phyloP scores from a whole-genome alignment of 2,113 vertebrate genomes.

The Vicugna pacos region DNA sequence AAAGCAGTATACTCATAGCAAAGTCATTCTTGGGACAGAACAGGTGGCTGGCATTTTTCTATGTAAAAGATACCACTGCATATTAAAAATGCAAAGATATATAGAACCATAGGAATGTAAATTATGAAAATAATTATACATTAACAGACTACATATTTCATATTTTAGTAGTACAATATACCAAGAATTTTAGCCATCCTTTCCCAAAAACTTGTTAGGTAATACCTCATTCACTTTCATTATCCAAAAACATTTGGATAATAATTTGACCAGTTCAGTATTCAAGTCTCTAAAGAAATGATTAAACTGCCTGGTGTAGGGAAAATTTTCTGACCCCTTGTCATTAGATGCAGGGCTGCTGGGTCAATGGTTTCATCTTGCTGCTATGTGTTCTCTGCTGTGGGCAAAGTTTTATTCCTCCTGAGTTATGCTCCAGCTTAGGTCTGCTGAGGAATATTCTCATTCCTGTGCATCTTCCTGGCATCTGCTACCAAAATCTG shows the following conservation, averaged over 20 bases:
- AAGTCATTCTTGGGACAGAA: not conserved
- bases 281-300: not conserved
- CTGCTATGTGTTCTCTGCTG: not conserved
- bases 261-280: not conserved
- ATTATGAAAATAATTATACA: not conserved
- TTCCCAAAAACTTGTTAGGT: not conserved
- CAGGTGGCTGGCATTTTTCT: not conserved
- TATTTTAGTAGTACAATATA: not conserved
- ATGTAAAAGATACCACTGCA: not conserved
- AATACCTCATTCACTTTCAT: not conserved
- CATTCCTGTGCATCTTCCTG: not conserved
- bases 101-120: rapidly evolving
- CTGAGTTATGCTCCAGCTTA: not conserved
- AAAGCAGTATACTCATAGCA: not conserved
- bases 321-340: not conserved
- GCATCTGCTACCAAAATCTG: not conserved
- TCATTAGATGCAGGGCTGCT: not conserved
- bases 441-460: not conserved
- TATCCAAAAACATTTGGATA: not conserved
- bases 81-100: not conserved
- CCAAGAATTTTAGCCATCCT: not conserved
- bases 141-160: not conserved
- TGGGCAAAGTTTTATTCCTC: not conserved
- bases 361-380: not conserved
- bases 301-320: not conserved